Conservation (phyloP, 2,888 invertebrate species). For the Cancer borealis region DNA sequence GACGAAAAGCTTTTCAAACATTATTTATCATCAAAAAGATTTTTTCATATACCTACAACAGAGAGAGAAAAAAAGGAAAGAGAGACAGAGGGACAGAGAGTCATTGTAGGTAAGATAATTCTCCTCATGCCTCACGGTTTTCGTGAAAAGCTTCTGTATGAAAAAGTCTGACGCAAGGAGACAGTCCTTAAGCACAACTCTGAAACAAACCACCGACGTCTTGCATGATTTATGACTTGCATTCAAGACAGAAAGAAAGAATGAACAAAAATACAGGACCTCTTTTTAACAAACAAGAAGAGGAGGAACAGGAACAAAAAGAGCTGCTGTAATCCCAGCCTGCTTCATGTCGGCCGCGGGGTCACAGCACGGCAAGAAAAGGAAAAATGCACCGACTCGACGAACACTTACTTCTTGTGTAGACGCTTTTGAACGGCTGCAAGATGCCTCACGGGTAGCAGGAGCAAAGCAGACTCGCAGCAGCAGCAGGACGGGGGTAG, state of each 20-base stretch:
- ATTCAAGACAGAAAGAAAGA: slow-evolving; percentile 34
- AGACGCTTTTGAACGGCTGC: slow-evolving; percentile 34
- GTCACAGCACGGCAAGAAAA: not conserved
- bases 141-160: not conserved
- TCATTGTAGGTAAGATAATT: too few species aligned
- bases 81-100: too few species aligned
- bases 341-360: slow-evolving; percentile 7
- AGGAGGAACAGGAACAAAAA: slow-evolving; percentile 6
- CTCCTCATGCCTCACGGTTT: too few species aligned
- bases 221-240: slow-evolving; percentile 17
- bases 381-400: not conserved
- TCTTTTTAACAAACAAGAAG: not conserved
- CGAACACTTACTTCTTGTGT: not conserved
- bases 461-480: not conserved
- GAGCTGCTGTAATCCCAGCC: slow-evolving; percentile 1
- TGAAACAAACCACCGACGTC: not conserved
- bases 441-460: slow-evolving; percentile 30
- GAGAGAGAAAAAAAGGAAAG: too few species aligned
- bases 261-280: not conserved
- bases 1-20: too few species aligned
- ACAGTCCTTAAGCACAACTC: not conserved
- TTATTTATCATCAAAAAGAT: too few species aligned
- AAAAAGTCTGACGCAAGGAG: not conserved
- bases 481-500: not conserved
- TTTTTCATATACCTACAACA: too few species aligned